phyloP scores from a whole-genome alignment of 2,888 invertebrate species.

The Andrena dorsata region DNA sequence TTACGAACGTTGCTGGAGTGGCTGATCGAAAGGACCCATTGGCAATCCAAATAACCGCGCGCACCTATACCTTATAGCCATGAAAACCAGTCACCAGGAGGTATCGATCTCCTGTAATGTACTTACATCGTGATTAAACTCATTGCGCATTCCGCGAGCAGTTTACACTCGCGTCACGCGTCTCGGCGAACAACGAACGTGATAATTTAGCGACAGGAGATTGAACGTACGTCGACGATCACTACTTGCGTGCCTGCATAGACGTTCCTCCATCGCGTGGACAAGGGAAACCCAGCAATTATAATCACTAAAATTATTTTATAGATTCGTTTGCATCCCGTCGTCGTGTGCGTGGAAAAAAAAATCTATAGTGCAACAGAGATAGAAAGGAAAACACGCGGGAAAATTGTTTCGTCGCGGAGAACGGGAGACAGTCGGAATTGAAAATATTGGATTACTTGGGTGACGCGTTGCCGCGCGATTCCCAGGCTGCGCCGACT shows the following conservation, averaged over 20 bases:
- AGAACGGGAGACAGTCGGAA: slow-evolving; percentile 36
- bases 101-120: slow-evolving; percentile 58
- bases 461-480: slow-evolving; percentile 7
- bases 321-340: not conserved
- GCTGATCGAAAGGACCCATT: not conserved
- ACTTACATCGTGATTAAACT: slow-evolving; percentile 63
- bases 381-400: slow-evolving; percentile 33
- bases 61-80: not conserved
- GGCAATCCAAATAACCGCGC: not conserved
- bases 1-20: not conserved
- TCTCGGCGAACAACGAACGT: slow-evolving; percentile 45
- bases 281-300: not conserved
- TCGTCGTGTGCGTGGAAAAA: not conserved
- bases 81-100: not conserved
- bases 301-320: not conserved
- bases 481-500: slow-evolving; percentile 37
- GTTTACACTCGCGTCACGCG: slow-evolving; percentile 39
- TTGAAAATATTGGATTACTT: slow-evolving; percentile 52
- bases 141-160: slow-evolving; percentile 36
- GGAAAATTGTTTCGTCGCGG: slow-evolving; percentile 50
- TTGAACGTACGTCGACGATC: slow-evolving; percentile 30
- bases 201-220: slow-evolving; percentile 53
- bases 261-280: not conserved
- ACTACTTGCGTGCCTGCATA: not conserved
- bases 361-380: not conserved